Conservation (phyloP, 2,888 invertebrate genomes). For the Pardosa pseudoannulata region DNA sequence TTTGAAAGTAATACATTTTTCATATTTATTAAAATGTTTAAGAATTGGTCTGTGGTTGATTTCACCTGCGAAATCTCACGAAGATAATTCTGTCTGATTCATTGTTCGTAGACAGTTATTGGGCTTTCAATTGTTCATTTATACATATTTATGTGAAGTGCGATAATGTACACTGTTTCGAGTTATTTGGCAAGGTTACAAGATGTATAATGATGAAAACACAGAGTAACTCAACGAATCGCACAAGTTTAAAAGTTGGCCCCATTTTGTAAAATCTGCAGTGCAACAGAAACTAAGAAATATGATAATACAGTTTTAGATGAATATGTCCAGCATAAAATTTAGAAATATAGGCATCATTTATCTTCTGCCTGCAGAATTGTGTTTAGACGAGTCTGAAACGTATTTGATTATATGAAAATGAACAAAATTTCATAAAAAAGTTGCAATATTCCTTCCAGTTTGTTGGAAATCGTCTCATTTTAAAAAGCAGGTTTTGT, state of each 20-base stretch:
- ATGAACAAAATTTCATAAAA: too few relatives aligned
- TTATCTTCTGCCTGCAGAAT: constrained; percentile 8
- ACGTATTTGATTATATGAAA: too few relatives aligned
- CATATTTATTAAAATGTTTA: not conserved
- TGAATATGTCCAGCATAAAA: not conserved
- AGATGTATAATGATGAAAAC: not conserved
- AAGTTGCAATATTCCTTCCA: too few relatives aligned
- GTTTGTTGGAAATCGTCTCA: too few relatives aligned
- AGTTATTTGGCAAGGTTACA: not conserved
- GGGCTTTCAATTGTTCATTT: too few relatives aligned
- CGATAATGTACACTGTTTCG: not conserved
- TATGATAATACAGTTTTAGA: not conserved
- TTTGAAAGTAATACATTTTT: not conserved
- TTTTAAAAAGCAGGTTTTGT: too few relatives aligned
- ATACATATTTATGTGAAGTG: too few relatives aligned
- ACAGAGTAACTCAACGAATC: not conserved
- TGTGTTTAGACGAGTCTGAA: too few relatives aligned
- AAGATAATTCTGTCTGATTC: not conserved
- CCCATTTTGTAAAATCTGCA: not conserved
- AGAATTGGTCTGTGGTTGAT: not conserved
- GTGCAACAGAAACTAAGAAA: not conserved
- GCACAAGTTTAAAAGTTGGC: not conserved
- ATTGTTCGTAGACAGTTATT: too few relatives aligned
- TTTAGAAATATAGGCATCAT: too few relatives aligned
- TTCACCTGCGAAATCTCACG: not conserved